Evolutionary conservation across 2,113 vertebrate genomes (phyloP).

Genomic region (Thalassarche chlororhynchos): DNA sequence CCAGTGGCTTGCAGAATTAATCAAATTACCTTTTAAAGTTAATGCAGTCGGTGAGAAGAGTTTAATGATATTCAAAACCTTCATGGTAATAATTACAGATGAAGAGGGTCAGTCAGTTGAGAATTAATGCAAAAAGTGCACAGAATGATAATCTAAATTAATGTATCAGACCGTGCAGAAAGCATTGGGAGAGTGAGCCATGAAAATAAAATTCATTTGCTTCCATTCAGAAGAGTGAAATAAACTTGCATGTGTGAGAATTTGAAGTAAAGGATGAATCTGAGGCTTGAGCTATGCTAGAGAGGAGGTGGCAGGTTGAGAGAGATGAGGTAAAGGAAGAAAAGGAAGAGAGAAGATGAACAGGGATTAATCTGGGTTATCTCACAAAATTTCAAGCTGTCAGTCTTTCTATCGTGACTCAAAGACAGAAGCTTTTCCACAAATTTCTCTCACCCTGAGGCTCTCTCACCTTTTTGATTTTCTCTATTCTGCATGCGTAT

Average conservation of each 20-base stretch:
- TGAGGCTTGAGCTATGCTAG: neutral
- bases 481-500: neutral
- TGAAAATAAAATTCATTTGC: slow-evolving; percentile 64
- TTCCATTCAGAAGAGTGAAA: slow-evolving; percentile 47
- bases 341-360: neutral
- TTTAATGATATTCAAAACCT: slow-evolving; percentile 79
- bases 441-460: neutral
- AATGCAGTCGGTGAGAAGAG: slow-evolving; percentile 72
- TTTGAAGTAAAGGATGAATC: slow-evolving; percentile 27
- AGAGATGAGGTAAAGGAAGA: neutral
- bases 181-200: slow-evolving; percentile 40
- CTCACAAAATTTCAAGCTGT: neutral
- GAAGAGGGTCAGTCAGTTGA: slow-evolving; percentile 78
- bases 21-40: slow-evolving; percentile 80
- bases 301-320: neutral
- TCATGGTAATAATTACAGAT: slow-evolving; percentile 80
- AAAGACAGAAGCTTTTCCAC: neutral
- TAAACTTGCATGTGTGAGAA: slow-evolving; percentile 40
- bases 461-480: neutral
- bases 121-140: slow-evolving; percentile 77
- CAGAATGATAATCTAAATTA: slow-evolving; percentile 73
- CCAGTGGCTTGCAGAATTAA: slow-evolving; percentile 73
- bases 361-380: neutral
- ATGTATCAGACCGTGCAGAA: slow-evolving; percentile 55
- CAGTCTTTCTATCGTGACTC: neutral